phyloP scores from a whole-genome alignment of 2,888 invertebrate species.

The Chaitophorus viminalis region DNA sequence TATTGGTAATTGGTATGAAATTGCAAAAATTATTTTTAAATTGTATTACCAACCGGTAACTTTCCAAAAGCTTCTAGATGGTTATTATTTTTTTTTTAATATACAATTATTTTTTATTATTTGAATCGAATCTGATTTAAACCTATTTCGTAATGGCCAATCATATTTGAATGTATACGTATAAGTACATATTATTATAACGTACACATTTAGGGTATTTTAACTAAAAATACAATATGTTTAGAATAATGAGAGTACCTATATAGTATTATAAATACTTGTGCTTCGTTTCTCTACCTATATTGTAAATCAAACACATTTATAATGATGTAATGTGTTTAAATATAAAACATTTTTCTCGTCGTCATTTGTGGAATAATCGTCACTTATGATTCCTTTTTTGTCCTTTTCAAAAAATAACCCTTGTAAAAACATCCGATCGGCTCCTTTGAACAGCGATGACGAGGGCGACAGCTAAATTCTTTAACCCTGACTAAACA shows the following conservation, averaged over 20 bases:
- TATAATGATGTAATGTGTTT: not conserved
- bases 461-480: not conserved
- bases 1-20: not conserved
- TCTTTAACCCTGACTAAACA: constrained; percentile 45
- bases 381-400: not conserved
- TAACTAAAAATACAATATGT: too few species aligned
- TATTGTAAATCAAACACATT: not conserved
- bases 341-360: not conserved
- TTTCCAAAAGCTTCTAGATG: too few species aligned
- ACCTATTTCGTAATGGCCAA: too few species aligned
- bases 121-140: too few species aligned
- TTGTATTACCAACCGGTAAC: not conserved
- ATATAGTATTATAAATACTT: too few species aligned
- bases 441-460: constrained; percentile 34
- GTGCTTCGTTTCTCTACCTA: not conserved
- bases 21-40: not conserved
- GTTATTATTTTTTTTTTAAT: too few species aligned
- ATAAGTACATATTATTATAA: too few species aligned
- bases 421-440: constrained; percentile 51
- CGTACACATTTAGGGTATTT: too few species aligned
- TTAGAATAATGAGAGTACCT: too few species aligned
- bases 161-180: too few species aligned
- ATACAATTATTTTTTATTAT: too few species aligned
- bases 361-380: not conserved
- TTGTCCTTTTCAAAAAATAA: constrained; percentile 18